These are phyloP conservation scores for Mesembrinibis cayennensis DNA, from an alignment of 2,113 vertebrate genomes.

Conservation along the genomic window DNA sequence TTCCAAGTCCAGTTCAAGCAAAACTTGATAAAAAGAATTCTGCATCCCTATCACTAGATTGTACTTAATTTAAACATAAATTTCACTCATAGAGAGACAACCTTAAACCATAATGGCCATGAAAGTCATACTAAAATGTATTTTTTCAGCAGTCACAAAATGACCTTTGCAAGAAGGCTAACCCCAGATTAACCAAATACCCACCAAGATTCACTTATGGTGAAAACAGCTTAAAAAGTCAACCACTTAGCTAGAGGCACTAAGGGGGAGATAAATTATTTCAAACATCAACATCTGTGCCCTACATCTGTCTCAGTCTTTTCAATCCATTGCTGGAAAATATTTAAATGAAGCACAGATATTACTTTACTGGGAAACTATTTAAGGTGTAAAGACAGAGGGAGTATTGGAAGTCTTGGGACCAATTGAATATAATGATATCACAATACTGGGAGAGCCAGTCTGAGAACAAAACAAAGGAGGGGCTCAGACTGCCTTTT, in stretches of 20 bases:
- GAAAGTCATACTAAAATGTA: background rate
- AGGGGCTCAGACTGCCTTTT: background rate
- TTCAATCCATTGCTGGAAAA: slow-evolving; percentile 3
- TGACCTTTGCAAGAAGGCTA: background rate
- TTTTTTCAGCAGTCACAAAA: background rate
- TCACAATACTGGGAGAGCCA: background rate
- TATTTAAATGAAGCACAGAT: background rate
- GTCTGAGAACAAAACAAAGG: background rate
- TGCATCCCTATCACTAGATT: background rate
- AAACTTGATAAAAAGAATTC: background rate
- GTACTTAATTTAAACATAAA: background rate
- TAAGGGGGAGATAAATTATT: background rate
- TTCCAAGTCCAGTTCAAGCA: background rate
- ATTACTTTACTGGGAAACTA: background rate
- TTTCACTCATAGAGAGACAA: background rate
- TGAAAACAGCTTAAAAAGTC: background rate
- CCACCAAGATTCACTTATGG: background rate
- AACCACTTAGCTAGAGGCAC: background rate
- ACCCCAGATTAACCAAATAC: background rate
- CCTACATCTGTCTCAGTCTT: slow-evolving; percentile 16
- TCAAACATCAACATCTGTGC: slow-evolving; percentile 34
- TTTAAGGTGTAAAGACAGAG: background rate
- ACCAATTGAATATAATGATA: background rate
- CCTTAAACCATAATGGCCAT: background rate
- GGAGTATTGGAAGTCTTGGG: background rate